A percentile compares a stretch with the other conserved stretches of the same genome.
phyloP scores from a whole-genome alignment of 2,797 vertebrate species.

The Pangasius djambal region DNA sequence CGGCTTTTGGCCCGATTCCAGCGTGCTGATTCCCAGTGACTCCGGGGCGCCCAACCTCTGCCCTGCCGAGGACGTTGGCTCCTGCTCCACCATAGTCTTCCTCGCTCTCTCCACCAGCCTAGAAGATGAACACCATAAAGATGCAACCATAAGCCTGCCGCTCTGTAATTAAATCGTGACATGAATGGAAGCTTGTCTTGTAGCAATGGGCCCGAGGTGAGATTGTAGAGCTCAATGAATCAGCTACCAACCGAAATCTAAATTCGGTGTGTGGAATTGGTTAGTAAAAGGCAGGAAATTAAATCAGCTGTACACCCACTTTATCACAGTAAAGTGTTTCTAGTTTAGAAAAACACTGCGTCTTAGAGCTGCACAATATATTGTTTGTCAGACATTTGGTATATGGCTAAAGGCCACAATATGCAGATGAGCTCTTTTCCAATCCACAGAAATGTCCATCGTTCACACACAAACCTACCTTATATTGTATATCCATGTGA shows the following conservation, averaged over 20 bases:
- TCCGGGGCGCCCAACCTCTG: constrained; percentile 90
- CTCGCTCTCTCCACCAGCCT: constrained; percentile 45
- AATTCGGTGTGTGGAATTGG: background rate
- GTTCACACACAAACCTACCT: background rate
- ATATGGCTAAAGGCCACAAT: constrained; percentile 10
- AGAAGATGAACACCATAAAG: background rate
- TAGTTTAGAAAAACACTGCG: background rate
- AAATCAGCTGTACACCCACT: background rate
- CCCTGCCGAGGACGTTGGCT: constrained; percentile 82
- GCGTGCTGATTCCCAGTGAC: constrained; percentile 93
- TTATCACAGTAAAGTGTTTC: background rate
- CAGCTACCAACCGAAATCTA: background rate
- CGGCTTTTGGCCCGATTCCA: constrained; percentile 90
- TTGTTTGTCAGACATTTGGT: constrained; percentile 1
- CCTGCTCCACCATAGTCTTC: constrained; percentile 87
- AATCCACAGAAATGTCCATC: background rate
- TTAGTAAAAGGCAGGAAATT: background rate
- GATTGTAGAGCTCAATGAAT: background rate
- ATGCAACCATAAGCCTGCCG: background rate
- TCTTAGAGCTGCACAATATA: background rate
- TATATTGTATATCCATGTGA: background rate
- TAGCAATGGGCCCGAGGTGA: background rate
- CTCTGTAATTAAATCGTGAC: constrained; percentile 10
- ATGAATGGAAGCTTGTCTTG: background rate
- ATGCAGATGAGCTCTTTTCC: constrained; percentile 4